These are phyloP conservation scores for Buphagus erythrorhynchus DNA, from an alignment of 2,797 vertebrate species.

Conservation along the genomic window DNA sequence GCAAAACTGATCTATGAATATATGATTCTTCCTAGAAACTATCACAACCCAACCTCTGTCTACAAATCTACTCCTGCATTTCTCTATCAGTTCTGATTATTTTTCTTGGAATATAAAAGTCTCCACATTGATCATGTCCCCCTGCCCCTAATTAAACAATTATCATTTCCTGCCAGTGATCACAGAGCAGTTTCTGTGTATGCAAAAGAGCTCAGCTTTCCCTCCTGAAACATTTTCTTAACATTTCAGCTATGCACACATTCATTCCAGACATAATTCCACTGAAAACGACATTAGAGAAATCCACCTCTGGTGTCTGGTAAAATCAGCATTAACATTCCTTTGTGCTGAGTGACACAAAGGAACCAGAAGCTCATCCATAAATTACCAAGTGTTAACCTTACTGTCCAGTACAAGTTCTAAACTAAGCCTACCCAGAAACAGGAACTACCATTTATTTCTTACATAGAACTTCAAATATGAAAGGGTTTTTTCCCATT, in stretches of 20 bases:
- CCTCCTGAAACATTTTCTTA: background rate
- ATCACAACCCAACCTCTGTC: background rate
- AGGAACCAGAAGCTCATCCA: background rate
- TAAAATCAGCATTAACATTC: background rate
- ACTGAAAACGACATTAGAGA: background rate
- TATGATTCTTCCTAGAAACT: background rate
- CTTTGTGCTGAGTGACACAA: background rate
- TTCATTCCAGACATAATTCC: background rate
- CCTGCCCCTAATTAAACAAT: background rate
- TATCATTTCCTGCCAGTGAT: background rate
- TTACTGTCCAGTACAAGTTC: background rate
- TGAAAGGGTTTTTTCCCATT: background rate
- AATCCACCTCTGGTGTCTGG: background rate
- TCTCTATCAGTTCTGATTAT: background rate
- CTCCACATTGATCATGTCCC: background rate
- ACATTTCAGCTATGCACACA: background rate
- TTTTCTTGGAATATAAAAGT: background rate
- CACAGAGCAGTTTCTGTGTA: background rate
- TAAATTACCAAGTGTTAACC: background rate
- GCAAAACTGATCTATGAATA: background rate
- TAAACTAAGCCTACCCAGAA: background rate
- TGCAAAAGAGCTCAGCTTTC: background rate
- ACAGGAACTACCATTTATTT: background rate
- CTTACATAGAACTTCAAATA: background rate
- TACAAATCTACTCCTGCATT: background rate